phyloP scores from a whole-genome alignment of 2,797 vertebrate species.

The Arnoldichthys spilopterus region DNA sequence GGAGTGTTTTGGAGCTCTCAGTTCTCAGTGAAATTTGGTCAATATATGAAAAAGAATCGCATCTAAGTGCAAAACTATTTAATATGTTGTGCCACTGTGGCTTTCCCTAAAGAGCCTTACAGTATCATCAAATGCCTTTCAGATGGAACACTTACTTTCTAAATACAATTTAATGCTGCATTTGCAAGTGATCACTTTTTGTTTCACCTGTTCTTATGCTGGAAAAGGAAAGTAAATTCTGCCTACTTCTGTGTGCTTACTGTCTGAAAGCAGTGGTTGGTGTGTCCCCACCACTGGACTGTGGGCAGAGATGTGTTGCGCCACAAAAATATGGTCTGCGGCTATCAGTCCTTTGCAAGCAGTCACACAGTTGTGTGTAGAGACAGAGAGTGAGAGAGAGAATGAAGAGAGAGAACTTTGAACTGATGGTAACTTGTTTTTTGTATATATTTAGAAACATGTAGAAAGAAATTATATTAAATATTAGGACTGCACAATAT shows the following conservation, averaged over 20 bases:
- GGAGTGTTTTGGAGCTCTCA: conserved; percentile 7
- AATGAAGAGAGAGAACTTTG: not conserved
- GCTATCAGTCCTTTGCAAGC: conserved; percentile 13
- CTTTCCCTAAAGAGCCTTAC: not conserved
- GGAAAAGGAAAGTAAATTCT: not conserved
- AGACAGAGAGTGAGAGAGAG: conserved; percentile 19
- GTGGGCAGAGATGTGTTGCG: conserved; percentile 15
- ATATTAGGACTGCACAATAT: too few relatives aligned
- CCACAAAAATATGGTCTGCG: conserved; percentile 37
- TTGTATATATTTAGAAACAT: too few relatives aligned
- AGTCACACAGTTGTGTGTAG: not conserved
- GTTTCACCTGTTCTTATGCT: conserved; percentile 22
- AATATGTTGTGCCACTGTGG: not conserved
- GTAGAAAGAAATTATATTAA: too few relatives aligned
- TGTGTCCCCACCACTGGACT: conserved; percentile 21
- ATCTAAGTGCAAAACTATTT: not conserved
- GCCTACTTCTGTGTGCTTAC: conserved; percentile 18
- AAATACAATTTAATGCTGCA: conserved; percentile 19
- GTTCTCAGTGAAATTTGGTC: not conserved
- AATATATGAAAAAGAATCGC: not conserved
- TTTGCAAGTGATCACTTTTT: conserved; percentile 34
- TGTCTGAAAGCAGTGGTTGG: conserved; percentile 13
- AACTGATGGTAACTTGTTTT: too few relatives aligned
- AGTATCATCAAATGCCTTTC: conserved; percentile 17
- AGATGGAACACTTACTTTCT: conserved; percentile 37